These are phyloP conservation scores for Chinchilla lanigera DNA, from an alignment of 2,113 vertebrate genomes.

Conservation along the genomic window DNA sequence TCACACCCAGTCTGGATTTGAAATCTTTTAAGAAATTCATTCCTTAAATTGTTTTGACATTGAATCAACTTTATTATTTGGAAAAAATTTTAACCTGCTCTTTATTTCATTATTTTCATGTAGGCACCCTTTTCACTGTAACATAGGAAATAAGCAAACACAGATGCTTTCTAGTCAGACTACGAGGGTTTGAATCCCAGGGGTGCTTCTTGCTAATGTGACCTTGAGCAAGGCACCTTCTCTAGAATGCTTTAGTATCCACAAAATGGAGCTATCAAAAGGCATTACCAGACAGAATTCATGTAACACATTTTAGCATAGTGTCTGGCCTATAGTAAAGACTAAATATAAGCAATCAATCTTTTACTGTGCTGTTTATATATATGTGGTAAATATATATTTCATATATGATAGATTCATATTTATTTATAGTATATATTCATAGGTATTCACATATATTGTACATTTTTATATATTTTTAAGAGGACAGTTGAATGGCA, in stretches of 20 bases:
- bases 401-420: not conserved
- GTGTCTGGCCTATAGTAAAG: constrained; percentile 2
- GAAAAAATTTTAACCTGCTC: constrained; percentile 30
- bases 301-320: not conserved
- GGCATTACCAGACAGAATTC: not conserved
- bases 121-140: not conserved
- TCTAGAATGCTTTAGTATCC: not conserved
- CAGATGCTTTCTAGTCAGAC: not conserved
- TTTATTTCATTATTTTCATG: not conserved
- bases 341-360: not conserved
- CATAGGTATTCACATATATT: not conserved
- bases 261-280: not conserved
- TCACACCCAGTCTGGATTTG: not conserved
- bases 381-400: not conserved
- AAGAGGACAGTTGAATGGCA: not conserved
- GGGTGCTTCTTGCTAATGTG: not conserved
- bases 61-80: constrained; percentile 16
- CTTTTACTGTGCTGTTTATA: not conserved
- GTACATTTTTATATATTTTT: not conserved
- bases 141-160: not conserved
- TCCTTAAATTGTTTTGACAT: not conserved
- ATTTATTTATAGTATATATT: not conserved
- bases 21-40: not conserved
- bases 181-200: not conserved
- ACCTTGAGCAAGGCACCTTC: not conserved